Evolutionary conservation across 1,140 invertebrate species (phyloP).

Genomic region (Drosophila mauritiana): DNA sequence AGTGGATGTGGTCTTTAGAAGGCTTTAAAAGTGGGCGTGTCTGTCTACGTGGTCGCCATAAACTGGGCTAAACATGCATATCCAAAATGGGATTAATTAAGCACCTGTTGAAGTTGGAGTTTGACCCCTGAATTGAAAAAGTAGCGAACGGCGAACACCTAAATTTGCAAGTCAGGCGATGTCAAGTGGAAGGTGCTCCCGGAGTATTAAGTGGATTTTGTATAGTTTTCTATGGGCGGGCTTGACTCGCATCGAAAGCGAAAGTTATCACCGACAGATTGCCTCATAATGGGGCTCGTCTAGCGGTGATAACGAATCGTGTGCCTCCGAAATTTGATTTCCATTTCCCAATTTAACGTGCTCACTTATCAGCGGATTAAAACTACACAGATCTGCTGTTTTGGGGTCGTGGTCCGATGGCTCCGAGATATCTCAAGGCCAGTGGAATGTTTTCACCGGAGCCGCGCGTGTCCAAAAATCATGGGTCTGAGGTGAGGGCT

Average conservation of each 20-base stretch:
- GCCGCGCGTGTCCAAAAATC: constrained; percentile 34
- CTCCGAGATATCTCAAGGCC: constrained; percentile 18
- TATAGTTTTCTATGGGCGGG: constrained; percentile 30
- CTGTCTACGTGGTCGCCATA: constrained; percentile 39
- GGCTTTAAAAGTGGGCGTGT: constrained; percentile 6
- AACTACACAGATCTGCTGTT: constrained; percentile 47
- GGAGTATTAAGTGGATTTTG: constrained; percentile 14
- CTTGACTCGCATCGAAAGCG: constrained; percentile 46
- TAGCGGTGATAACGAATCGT: constrained; percentile 47
- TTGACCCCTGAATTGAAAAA: constrained; percentile 48
- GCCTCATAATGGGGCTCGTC: constrained; percentile 48
- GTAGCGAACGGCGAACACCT: constrained; percentile 11
- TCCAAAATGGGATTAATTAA: constrained; percentile 1
- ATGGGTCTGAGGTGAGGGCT: constrained; percentile 15
- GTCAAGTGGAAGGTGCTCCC: constrained; percentile 51
- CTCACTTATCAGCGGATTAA: constrained; percentile 52
- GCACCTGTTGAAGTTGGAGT: constrained; percentile 64
- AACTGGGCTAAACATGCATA: neutral
- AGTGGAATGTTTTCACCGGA: constrained; percentile 51
- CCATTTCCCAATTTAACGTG: constrained; percentile 2
- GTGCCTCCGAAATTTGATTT: constrained; percentile 28
- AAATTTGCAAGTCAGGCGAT: constrained; percentile 72
- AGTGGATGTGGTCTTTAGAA: constrained; percentile 64
- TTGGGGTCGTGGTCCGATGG: constrained; percentile 45
- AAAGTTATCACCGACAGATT: constrained; percentile 57